phyloP scores from a whole-genome alignment of 1,140 invertebrate genomes.

The Grapholita molesta region DNA sequence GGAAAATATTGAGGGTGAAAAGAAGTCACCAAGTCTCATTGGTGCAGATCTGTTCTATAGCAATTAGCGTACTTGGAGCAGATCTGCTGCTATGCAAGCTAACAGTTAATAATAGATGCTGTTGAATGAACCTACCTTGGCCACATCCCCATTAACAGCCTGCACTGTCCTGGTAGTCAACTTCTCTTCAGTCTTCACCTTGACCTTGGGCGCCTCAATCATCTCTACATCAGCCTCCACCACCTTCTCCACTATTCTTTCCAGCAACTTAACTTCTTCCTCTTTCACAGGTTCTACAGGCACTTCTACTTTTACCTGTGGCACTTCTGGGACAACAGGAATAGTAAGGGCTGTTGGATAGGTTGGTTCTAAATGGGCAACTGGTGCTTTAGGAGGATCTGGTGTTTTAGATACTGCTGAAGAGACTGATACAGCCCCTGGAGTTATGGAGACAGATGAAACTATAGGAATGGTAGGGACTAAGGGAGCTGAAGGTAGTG shows the following conservation, averaged over 20 bases:
- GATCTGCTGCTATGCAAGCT: too few species aligned
- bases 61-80: too few species aligned
- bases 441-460: not conserved
- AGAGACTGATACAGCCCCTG: not conserved
- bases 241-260: conserved; percentile 22
- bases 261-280: conserved; percentile 26
- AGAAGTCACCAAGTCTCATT: too few species aligned
- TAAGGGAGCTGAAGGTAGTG: not conserved
- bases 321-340: not conserved
- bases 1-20: too few species aligned
- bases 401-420: not conserved
- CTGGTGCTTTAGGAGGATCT: not conserved
- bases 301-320: conserved; percentile 29
- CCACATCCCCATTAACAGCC: conserved; percentile 58
- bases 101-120: too few species aligned
- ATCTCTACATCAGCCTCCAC: conserved; percentile 49
- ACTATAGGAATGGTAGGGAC: not conserved
- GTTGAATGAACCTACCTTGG: conserved; percentile 40
- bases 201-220: conserved; percentile 38
- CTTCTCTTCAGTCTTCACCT: conserved; percentile 42
- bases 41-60: too few species aligned
- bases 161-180: conserved; percentile 35
- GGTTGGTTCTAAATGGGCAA: not conserved
- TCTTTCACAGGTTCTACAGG: conserved; percentile 19
- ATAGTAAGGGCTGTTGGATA: not conserved